These are phyloP conservation scores for Agonopterix heracliana DNA, from an alignment of 2,888 invertebrate genomes.

Conservation along the genomic window DNA sequence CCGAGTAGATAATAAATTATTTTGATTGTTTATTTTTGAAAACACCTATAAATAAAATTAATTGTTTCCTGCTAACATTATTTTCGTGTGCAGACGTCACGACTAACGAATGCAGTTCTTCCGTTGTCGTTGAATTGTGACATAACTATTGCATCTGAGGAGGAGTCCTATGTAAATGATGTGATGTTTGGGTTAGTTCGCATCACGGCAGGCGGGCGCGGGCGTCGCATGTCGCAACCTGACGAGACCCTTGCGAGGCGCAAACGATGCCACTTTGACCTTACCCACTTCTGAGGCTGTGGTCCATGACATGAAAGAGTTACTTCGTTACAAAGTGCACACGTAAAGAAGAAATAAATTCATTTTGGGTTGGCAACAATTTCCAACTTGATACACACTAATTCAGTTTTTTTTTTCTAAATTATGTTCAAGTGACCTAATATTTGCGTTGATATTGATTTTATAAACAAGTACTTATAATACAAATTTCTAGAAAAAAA, in stretches of 20 bases:
- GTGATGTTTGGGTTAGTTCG: slow-evolving; percentile 19
- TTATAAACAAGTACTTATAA: too few relatives aligned
- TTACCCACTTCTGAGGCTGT: slow-evolving; percentile 30
- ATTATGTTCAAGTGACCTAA: too few relatives aligned
- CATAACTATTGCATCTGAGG: slow-evolving; percentile 19
- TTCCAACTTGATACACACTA: too few relatives aligned
- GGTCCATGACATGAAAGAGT: slow-evolving; percentile 11
- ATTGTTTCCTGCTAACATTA: slow-evolving; percentile 8
- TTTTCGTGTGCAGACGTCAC: slow-evolving; percentile 22
- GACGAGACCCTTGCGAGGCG: slow-evolving; percentile 40
- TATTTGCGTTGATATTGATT: too few relatives aligned
- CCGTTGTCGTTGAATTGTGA: slow-evolving; percentile 18
- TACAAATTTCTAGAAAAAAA: too few relatives aligned
- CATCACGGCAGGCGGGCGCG: slow-evolving; percentile 25
- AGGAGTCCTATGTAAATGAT: slow-evolving; percentile 15
- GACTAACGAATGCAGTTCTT: slow-evolving; percentile 20
- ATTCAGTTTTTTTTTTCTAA: too few relatives aligned
- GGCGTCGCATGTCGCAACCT: slow-evolving; percentile 39
- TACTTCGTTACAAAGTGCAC: too few relatives aligned
- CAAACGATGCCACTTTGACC: slow-evolving; percentile 61
- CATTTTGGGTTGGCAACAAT: too few relatives aligned
- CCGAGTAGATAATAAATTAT: neutral
- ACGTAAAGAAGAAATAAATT: too few relatives aligned
- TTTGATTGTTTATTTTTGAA: neutral
- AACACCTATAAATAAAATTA: slow-evolving; percentile 6